Conservation (phyloP, 2,888 invertebrate species). For the Drosophila leonis region DNA sequence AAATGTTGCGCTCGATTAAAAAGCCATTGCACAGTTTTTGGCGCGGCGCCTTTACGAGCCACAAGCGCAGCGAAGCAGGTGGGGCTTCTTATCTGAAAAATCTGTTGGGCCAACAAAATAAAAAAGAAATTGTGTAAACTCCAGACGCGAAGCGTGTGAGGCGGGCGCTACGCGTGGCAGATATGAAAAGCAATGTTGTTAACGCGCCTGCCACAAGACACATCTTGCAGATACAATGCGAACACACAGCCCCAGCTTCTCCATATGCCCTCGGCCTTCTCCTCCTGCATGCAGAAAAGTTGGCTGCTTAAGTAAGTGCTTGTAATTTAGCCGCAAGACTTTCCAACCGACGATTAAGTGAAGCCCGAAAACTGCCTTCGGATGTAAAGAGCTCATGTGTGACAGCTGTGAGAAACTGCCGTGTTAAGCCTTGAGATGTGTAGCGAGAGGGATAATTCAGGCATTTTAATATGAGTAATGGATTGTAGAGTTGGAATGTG, state of each 20-base stretch:
- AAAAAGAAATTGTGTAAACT: constrained; percentile 48
- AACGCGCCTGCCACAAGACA: constrained; percentile 56
- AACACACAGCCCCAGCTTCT: neutral
- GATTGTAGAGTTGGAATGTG: neutral
- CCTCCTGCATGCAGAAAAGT: neutral
- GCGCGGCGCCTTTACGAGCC: constrained; percentile 34
- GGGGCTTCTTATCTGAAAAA: constrained; percentile 27
- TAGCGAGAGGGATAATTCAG: neutral
- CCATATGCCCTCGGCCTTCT: neutral
- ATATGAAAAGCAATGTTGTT: constrained; percentile 41
- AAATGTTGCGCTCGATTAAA: constrained; percentile 72
- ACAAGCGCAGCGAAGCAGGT: neutral
- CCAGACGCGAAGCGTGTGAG: constrained; percentile 32
- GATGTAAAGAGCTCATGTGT: constrained; percentile 2
- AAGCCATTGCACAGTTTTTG: constrained; percentile 54
- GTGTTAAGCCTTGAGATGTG: neutral
- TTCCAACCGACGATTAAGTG: constrained; percentile 50
- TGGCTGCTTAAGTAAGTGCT: constrained; percentile 56
- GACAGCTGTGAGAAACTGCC: constrained; percentile 12
- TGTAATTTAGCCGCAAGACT: constrained; percentile 51
- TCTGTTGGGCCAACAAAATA: constrained; percentile 57
- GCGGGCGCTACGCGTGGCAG: neutral
- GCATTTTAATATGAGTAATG: neutral
- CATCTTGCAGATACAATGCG: constrained; percentile 37
- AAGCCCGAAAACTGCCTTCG: constrained; percentile 26